phyloP scores from a whole-genome alignment of 2,113 vertebrate species.

The Gorsachius goisagi region DNA sequence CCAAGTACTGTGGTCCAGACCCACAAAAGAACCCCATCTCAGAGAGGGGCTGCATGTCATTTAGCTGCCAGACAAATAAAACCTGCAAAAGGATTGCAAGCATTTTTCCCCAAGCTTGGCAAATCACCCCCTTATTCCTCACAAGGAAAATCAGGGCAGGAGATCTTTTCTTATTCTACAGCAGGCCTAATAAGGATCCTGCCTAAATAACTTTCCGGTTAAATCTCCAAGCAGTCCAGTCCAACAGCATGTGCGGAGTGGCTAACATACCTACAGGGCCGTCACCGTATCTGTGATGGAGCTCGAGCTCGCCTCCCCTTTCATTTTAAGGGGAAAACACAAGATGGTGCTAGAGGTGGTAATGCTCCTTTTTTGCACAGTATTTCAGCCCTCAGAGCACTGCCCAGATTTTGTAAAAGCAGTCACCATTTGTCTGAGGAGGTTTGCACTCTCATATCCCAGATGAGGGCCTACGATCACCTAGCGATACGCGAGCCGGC shows the following conservation, averaged over 20 bases:
- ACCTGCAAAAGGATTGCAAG: not conserved
- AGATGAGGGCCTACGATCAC: not conserved
- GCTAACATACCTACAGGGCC: too few relatives aligned
- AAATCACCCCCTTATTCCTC: not conserved
- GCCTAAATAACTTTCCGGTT: not conserved
- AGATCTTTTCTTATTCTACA: not conserved
- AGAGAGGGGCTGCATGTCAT: not conserved
- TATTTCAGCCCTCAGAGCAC: not conserved
- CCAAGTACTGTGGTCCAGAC: not conserved
- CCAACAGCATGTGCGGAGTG: not conserved
- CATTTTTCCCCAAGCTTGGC: not conserved
- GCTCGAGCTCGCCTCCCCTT: not conserved
- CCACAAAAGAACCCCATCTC: not conserved
- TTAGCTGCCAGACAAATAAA: not conserved
- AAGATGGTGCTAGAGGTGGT: conserved; percentile 28
- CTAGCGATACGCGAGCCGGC: not conserved
- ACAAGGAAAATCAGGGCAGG: not conserved
- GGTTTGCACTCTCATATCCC: not conserved
- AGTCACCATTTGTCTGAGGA: not conserved
- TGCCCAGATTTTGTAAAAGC: not conserved
- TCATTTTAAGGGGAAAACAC: conserved; percentile 14
- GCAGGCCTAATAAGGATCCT: not conserved
- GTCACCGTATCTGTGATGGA: not conserved
- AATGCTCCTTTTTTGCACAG: not conserved
- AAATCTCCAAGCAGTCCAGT: not conserved